Evolutionary conservation across 2,888 invertebrate species (phyloP).

Genomic region (Eucriotettix oculatus): DNA sequence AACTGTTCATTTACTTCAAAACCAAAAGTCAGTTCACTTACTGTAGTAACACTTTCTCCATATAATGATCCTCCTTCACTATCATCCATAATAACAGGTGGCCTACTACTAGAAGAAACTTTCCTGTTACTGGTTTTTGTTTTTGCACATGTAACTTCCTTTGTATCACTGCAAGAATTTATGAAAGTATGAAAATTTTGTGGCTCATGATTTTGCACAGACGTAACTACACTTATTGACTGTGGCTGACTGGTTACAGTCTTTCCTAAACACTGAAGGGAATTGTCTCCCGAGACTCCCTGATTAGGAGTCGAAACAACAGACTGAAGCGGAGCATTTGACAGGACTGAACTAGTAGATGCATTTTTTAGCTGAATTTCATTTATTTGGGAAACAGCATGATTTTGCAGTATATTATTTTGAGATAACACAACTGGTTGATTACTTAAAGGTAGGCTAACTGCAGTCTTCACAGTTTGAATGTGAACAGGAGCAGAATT

Average conservation of each 20-base stretch:
- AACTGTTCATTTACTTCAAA: conserved; percentile 63
- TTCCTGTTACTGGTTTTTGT: conserved; percentile 10
- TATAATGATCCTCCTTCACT: conserved; percentile 18
- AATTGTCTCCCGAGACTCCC: background rate
- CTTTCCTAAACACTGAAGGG: background rate
- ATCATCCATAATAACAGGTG: conserved; percentile 56
- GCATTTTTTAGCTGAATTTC: too few species aligned
- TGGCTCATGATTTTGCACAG: background rate
- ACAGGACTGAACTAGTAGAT: background rate
- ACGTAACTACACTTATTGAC: background rate
- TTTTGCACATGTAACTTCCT: background rate
- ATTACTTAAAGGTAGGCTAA: background rate
- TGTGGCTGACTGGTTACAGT: background rate
- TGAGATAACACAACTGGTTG: background rate
- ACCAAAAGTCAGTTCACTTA: conserved; percentile 58
- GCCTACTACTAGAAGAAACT: conserved; percentile 25
- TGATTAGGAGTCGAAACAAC: background rate
- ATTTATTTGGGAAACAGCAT: too few species aligned
- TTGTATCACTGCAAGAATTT: background rate
- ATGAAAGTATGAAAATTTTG: background rate
- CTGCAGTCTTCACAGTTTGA: background rate
- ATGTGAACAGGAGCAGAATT: background rate
- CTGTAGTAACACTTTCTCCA: conserved; percentile 24
- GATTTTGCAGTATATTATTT: background rate
- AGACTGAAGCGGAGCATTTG: background rate